Conservation (phyloP, 2,888 invertebrate species). For the Epistrophe eligans region DNA sequence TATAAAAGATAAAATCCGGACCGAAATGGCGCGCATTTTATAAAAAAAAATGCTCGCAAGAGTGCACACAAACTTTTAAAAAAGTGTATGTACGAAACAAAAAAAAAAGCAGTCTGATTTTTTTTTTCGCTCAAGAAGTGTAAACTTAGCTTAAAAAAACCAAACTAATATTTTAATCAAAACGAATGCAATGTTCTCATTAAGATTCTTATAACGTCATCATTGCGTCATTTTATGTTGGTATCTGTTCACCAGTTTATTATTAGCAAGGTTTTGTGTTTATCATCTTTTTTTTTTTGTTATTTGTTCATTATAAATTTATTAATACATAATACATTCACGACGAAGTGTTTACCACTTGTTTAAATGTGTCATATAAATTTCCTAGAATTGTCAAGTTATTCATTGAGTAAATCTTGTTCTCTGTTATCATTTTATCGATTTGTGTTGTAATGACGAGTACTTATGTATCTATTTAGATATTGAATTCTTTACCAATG, state of each 20-base stretch:
- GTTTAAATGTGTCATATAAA: constrained; percentile 15
- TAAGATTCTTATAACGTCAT: not conserved
- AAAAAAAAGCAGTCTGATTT: too few relatives aligned
- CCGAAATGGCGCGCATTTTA: too few relatives aligned
- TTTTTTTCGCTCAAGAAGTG: too few relatives aligned
- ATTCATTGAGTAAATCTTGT: constrained; percentile 7
- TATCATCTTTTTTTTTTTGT: not conserved
- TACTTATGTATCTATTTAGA: not conserved
- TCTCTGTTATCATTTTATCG: not conserved
- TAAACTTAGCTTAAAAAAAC: not conserved
- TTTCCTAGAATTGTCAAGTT: constrained; percentile 10
- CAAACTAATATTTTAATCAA: not conserved
- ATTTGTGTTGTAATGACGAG: constrained; percentile 6
- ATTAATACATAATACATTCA: not conserved
- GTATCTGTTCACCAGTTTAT: not conserved
- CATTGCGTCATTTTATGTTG: constrained; percentile 18
- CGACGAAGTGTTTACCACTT: not conserved
- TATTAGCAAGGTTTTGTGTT: not conserved
- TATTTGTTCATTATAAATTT: not conserved
- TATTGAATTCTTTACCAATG: not conserved
- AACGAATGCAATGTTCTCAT: not conserved
- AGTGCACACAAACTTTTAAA: too few relatives aligned
- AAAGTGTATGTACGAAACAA: too few relatives aligned
- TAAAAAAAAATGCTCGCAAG: too few relatives aligned
- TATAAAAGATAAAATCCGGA: too few relatives aligned